Base-by-base conservation (phyloP, 1,140 invertebrate species). In the Theocolax elegans region DNA sequence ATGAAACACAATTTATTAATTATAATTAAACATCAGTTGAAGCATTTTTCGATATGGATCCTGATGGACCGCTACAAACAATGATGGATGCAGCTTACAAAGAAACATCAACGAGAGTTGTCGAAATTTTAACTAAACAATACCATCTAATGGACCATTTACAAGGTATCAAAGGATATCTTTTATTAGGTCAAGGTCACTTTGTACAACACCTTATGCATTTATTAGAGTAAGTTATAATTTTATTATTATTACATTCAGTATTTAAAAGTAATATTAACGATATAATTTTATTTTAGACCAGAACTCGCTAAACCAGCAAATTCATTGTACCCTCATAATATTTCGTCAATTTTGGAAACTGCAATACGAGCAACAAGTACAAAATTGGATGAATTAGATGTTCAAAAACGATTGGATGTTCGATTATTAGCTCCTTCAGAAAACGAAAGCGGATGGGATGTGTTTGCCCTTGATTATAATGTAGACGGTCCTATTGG, bases 391-490 rank as follows among this genome's bases (percentile, higher is more conserved):
- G 96, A 98, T 79, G 94, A 97, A 78, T 90, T 91, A 40, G 96
- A 98, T 82, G 94, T 98, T 31, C 87, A 97, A 1, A 91, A 93
- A 74, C 86, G 96, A 17, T 85, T 99, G 12, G 95, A 97, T 87
- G 93, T 97, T 13, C 90, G 93, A 77, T 88, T 97, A 17, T 89
- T 97, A 71, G 90, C 92, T 31, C 87, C 90, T 8, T 92, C 90
- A 25, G 88, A 90, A 80, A 94, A 93, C 29, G 96, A 98, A 82
- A 91, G 88, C 65, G 97, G 97, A 3, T 99, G 97, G 96, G 96
- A 99, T 86, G 94, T 98, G 48, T 97, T 98, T 83, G 93, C 93
- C 78, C 86, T 99, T 54, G 92, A 96, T 81, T 99, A 99, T 84
- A 93, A 95, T 67, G 93, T 97, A 3, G 92, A 95, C 81, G 96